Evolutionary conservation across 1,140 invertebrate species (phyloP).

Genomic region (Eupristina koningsbergeri): DNA sequence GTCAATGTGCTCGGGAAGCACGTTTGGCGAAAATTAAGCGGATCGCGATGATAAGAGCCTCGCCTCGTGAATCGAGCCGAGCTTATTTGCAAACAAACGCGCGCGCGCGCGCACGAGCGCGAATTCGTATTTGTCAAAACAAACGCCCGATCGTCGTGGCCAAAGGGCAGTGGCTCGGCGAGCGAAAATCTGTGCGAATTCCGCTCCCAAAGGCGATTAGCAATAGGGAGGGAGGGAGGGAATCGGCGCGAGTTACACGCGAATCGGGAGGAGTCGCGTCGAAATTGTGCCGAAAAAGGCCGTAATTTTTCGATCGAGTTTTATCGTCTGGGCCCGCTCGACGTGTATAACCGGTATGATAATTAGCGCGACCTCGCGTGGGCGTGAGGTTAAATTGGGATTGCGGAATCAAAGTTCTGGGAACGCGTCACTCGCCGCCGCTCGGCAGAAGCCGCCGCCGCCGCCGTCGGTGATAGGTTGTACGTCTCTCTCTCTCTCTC

Average conservation of each 20-base stretch:
- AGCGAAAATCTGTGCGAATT: no score
- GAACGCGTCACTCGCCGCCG: conserved; percentile 2
- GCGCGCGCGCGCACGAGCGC: no score
- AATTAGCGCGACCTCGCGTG: conserved; percentile 45
- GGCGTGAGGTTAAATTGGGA: conserved; percentile 34
- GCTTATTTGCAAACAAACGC: no score
- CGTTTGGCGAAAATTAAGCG: not conserved
- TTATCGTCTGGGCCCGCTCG: not conserved
- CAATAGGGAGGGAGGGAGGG: no score
- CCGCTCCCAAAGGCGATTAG: no score
- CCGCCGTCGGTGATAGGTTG: conserved; percentile 21
- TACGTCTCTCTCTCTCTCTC: no score
- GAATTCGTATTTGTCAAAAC: no score
- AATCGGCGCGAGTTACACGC: no score
- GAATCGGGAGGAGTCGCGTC: not conserved
- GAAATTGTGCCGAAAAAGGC: not conserved
- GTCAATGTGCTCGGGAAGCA: not conserved
- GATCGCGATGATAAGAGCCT: not conserved
- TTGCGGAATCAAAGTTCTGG: conserved; percentile 39
- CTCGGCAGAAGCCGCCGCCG: not conserved
- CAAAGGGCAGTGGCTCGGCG: no score
- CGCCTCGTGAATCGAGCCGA: no score
- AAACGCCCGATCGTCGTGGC: no score
- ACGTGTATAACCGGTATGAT: conserved; percentile 21
- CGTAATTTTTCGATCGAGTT: conserved; percentile 38